Evolutionary conservation across 2,888 invertebrate genomes (phyloP).

Genomic region (Chrysolina oricalcia): DNA sequence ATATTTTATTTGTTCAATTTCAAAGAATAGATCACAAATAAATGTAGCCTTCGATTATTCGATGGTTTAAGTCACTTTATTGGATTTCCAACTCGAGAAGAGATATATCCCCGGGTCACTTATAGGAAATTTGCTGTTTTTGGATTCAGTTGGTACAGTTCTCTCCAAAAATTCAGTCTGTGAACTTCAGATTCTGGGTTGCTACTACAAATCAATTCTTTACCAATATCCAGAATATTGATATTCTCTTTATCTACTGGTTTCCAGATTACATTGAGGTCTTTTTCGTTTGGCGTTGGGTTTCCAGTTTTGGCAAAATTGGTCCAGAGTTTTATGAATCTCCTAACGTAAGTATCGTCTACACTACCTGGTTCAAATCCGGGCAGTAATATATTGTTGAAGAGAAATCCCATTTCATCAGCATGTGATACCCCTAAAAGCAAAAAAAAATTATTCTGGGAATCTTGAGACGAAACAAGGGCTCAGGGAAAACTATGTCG

Average conservation of each 20-base stretch:
- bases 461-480: no score
- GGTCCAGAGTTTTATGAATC: constrained; percentile 61
- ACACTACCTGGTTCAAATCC: constrained; percentile 4
- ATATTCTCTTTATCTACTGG: constrained; percentile 54
- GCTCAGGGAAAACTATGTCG: no score
- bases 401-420: constrained; percentile 43
- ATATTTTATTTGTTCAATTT: no score
- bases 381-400: background rate
- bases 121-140: background rate
- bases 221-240: constrained; percentile 62
- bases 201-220: constrained; percentile 49
- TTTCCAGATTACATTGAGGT: constrained; percentile 57
- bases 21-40: no score
- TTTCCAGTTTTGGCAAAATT: constrained; percentile 61
- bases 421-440: background rate
- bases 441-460: background rate
- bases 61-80: no score
- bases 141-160: constrained; percentile 32
- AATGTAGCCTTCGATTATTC: no score
- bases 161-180: constrained; percentile 61
- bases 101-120: background rate
- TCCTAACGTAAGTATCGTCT: constrained; percentile 47
- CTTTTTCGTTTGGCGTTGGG: constrained; percentile 52
- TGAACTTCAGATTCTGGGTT: constrained; percentile 57
- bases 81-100: no score